Evolutionary conservation across 2,797 vertebrate species (phyloP), one percentile per base, ranked within the genome.

Genomic region (Dendrocincla fuliginosa): DNA sequence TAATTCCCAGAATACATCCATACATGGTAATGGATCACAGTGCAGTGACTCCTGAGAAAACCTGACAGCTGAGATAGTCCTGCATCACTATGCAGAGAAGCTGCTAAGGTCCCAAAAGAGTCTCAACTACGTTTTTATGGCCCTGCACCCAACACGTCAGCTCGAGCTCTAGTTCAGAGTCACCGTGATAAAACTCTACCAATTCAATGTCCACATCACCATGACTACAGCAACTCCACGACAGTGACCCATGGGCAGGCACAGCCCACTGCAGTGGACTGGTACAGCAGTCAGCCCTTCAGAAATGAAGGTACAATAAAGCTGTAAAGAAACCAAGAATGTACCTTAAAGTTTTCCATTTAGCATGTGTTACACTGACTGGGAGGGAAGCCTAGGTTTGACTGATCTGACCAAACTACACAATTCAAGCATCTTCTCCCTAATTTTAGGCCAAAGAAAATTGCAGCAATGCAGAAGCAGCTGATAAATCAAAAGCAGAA

Each of bases 401-500:
- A 69, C 41, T 75, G 65, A 88, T 78, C 76, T 76, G 55, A 81
- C 60, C 44, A 80, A 84, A 90, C 64, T 68, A 77, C 87, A 49
- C 10, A 92, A 87, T 84, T 89, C 71, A 84, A 88, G 49, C 33
- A 81, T 56, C 33, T 82, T 91, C 68, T 63, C 50, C 59, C 42
- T 79, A 86, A 95, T 93, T 91, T 96, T 90, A 93, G 50, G 73
- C 84, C 89, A 92, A 77, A 82, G 32, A 94, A 83, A 89, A 88
- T 17, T 60, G 27, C 22, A 80, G 42, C 41, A 90, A 79, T 37
- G 71, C 78, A 93, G 87, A 94, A 96, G 87, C 65, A 90, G 61
- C 57, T 90, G 89, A 96, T 85, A 96, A 96, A 97, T 96, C 90
- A 96, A 95, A 94, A 93, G 56, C 86, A 88, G 76, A 91, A 88